These are phyloP conservation scores for Anisognathus igniventris DNA, from an alignment of 2,797 vertebrate genomes.

Conservation along the genomic window DNA sequence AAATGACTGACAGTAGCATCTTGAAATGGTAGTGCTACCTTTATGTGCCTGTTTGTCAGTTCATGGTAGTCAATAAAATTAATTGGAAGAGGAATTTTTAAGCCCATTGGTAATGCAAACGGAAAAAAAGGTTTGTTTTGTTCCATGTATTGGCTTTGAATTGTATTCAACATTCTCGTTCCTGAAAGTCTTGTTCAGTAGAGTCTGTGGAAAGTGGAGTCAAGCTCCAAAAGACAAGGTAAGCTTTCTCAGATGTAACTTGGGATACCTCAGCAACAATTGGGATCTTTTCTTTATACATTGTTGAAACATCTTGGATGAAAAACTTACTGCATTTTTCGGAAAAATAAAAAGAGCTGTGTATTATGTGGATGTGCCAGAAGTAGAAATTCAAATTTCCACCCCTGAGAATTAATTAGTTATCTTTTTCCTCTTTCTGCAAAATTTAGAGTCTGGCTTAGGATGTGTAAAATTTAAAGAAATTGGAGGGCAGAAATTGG, in stretches of 20 bases:
- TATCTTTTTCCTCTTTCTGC: not conserved
- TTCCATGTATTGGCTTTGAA: not conserved
- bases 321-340: not conserved
- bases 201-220: not conserved
- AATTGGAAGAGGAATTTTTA: not conserved
- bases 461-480: not conserved
- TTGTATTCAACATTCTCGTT: not conserved
- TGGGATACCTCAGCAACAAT: not conserved
- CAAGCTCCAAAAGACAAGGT: not conserved
- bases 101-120: not conserved
- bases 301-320: not conserved
- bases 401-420: not conserved
- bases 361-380: not conserved
- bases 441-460: not conserved
- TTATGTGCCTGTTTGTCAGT: not conserved
- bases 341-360: not conserved
- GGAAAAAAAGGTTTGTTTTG: not conserved
- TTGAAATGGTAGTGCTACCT: not conserved
- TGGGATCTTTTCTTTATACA: not conserved
- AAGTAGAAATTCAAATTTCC: not conserved
- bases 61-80: not conserved
- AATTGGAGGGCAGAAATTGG: not conserved
- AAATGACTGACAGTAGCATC: not conserved
- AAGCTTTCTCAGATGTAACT: not conserved
- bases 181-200: not conserved